Evolutionary conservation across 2,888 invertebrate genomes (phyloP).

Genomic region (Pollenia labialis): DNA sequence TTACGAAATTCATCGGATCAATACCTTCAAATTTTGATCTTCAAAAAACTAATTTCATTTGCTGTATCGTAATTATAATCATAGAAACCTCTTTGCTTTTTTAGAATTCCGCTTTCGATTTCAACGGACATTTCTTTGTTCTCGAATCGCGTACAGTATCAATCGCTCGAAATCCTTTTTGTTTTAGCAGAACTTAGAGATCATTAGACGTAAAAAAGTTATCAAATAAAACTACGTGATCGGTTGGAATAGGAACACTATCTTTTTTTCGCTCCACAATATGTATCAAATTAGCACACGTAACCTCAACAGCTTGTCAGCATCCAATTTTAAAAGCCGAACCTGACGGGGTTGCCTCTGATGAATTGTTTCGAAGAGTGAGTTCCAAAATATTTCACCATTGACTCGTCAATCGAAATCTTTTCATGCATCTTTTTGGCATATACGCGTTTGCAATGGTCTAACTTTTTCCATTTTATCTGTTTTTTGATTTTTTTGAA

Average conservation of each 20-base stretch:
- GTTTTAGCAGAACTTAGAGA: neutral
- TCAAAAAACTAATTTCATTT: too few relatives aligned
- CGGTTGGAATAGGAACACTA: neutral
- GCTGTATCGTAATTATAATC: too few relatives aligned
- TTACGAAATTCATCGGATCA: too few relatives aligned
- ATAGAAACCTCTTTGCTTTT: too few relatives aligned
- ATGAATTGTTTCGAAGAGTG: slow-evolving; percentile 11
- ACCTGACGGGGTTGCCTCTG: neutral
- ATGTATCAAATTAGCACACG: neutral
- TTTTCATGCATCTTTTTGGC: neutral
- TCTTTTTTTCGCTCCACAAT: neutral
- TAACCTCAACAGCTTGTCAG: too few relatives aligned
- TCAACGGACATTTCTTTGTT: slow-evolving; percentile 19
- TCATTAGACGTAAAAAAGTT: slow-evolving; percentile 1
- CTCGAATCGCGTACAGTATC: neutral
- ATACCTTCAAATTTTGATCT: too few relatives aligned
- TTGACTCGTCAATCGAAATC: neutral
- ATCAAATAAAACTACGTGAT: neutral
- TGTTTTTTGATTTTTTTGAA: too few relatives aligned
- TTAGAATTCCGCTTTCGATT: too few relatives aligned
- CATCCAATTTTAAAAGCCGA: neutral
- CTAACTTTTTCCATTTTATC: neutral
- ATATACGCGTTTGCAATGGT: neutral
- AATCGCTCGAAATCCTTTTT: slow-evolving; percentile 9
- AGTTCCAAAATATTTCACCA: neutral